Evolutionary conservation across 2,113 vertebrate species (phyloP), one percentile per base, ranked within the genome.

Genomic region (Tenebrosternarchus preto): DNA sequence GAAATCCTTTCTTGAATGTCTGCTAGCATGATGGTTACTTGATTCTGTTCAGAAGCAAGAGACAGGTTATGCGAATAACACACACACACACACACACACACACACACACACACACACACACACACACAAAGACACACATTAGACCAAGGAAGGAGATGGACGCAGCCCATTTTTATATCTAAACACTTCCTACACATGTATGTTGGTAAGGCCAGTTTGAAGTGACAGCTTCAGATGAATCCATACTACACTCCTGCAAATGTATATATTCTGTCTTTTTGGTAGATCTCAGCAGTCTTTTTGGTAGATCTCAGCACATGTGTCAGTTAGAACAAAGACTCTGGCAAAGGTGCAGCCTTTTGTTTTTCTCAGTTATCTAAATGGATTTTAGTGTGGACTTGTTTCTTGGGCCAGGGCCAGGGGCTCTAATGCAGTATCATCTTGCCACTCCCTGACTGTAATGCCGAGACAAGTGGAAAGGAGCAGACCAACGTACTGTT

Each of bases 341-440:
- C 19, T 72, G n/a, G 73, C 55, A 61, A 63, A 20, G 27, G 80
- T 46, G 55, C 43, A 73, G 57, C 71, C 53, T 36, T 50, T 69
- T 64, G 76, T 81, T 83, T 85, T 80, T 81, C 78, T 84, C 57
- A 19, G 11, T 22, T 82, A 73, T 72, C 79, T 84, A 76, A 80
- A 92, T 82, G 82, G 88, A 89, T 90, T 89, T 83, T 33, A 75
- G 69, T 87, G 84, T 77, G 55, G 76, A 90, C 86, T 86, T 80
- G 71, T 57, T 86, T 64, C 87, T 86, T 92, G 91, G 88, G 80
- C 80, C 22, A 1, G 50, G 75, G 90, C 90, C 92, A 92, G 67
- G 73, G 53, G 73, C 77, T n/a, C n/a, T 89, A 92, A 90, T 88
- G 91, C 91, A 88, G 86, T 85, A 86, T 90, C 91, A 91, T 80